Conservation (phyloP, 2,888 invertebrate genomes). For the Aleiodes alternator region DNA sequence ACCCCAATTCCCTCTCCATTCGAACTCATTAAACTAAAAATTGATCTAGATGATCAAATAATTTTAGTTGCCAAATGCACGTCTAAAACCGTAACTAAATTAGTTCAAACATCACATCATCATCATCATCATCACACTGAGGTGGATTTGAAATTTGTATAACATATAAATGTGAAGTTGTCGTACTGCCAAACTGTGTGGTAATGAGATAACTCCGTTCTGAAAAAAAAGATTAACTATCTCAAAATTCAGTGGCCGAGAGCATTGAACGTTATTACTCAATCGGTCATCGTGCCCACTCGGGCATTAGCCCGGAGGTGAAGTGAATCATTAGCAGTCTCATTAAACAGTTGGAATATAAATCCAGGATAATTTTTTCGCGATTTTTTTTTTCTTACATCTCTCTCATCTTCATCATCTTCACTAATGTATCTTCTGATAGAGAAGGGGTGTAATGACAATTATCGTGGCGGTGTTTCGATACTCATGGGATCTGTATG, state of each 20-base stretch:
- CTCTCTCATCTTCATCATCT: neutral
- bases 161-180: constrained; percentile 45
- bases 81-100: constrained; percentile 58
- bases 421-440: too few species aligned
- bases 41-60: constrained; percentile 23
- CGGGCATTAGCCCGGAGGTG: constrained; percentile 32
- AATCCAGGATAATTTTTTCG: neutral
- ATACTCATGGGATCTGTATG: neutral
- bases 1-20: neutral
- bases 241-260: constrained; percentile 42
- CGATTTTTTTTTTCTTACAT: neutral
- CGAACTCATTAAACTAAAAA: too few species aligned
- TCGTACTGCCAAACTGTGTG: constrained; percentile 55
- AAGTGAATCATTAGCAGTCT: constrained; percentile 52
- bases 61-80: constrained; percentile 29
- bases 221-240: neutral
- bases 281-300: constrained; percentile 54
- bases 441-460: too few species aligned
- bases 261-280: constrained; percentile 57
- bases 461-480: neutral
- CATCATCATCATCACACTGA: constrained; percentile 23
- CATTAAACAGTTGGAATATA: neutral
- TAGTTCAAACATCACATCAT: constrained; percentile 54
- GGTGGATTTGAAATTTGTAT: neutral
- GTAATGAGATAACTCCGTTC: constrained; percentile 53